Percentiles rank a stretch among this genome's conserved stretches.
phyloP scores from a whole-genome alignment of 92 coral and sea anemone genomes.

The Epizoanthus stellaris region DNA sequence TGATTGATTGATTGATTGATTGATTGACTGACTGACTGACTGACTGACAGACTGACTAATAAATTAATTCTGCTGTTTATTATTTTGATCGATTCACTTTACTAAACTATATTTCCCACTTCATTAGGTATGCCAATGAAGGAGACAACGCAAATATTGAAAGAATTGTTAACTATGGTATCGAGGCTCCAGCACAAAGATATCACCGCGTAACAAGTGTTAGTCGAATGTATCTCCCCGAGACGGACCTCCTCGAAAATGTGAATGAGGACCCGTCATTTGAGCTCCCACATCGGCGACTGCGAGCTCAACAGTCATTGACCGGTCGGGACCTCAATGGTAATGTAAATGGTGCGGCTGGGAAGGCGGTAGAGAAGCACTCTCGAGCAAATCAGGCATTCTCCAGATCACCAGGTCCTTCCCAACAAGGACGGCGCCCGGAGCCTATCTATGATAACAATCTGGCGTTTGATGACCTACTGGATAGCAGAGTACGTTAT shows the following conservation, averaged over 20 bases:
- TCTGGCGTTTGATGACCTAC: conserved; percentile 16
- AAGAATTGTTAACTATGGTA: neutral
- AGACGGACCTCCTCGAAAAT: neutral
- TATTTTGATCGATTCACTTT: no score
- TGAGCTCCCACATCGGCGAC: neutral
- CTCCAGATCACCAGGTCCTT: neutral
- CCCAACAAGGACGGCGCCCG: neutral
- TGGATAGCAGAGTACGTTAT: conserved; percentile 3
- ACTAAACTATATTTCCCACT: neutral
- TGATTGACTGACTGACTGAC: no score
- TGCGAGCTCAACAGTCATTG: neutral
- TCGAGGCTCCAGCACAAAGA: neutral
- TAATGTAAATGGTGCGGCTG: neutral
- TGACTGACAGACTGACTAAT: no score
- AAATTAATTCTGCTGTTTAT: no score
- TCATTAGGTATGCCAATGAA: conserved; percentile 3
- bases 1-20: no score
- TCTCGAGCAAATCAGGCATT: neutral
- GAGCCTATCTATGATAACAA: neutral
- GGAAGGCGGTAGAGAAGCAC: neutral
- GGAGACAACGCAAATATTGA: neutral
- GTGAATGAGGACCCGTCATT: neutral
- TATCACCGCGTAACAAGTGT: neutral
- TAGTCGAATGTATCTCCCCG: neutral
- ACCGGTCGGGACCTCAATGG: neutral